Base-by-base conservation (phyloP, 2,888 invertebrate genomes). In the Amphipoea lucens region DNA sequence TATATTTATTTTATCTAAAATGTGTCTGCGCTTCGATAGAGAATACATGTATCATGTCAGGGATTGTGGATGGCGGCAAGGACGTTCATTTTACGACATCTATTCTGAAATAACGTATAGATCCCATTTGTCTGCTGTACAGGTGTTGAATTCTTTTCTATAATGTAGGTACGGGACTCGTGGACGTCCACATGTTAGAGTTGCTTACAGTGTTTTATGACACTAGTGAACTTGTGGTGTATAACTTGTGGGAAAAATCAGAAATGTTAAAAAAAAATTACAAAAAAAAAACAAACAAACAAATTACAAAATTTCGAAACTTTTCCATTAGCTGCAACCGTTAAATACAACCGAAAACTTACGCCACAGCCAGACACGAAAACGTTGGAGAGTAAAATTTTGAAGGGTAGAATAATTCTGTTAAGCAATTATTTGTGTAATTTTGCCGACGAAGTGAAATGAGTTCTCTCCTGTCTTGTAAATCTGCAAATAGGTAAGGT, bases 121-220 rank as follows among this genome's bases (percentile, higher is more conserved):
- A 20, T 69, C 54, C 29, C 20, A 75, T 75, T 70, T 83, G 17
- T 75, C 54, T 75, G 45, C n/a, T 12, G 54, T 62, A 40, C 45
- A 68, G 36, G 72, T 83, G 45, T 65, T 60, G 65, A 42, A 70
- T 76, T 81, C 12, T 69, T 70, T 81, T 76, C 68, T 36, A 23
- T 66, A 36, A 70, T 54, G 7, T 17, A n/a, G 1, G 17, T 42
- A 51, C 48, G 12, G 14, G 36, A 69, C 65, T 20, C 65, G 65
- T 66, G 66, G 51, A 71, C 17, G 17, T 14, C 12, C 36, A 69
- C 29, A n/a, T 78, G 36, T 29, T 48, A 36, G 11, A 23, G n/a
- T 29, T 36, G 11, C 45, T 17, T 48, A 20, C 23, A 45, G 65
- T 45, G 36, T 57, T 36, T 54, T 71, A 60, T 60, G 40, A 60